Conservation (phyloP, 1,140 invertebrate genomes). For the Maniola jurtina region DNA sequence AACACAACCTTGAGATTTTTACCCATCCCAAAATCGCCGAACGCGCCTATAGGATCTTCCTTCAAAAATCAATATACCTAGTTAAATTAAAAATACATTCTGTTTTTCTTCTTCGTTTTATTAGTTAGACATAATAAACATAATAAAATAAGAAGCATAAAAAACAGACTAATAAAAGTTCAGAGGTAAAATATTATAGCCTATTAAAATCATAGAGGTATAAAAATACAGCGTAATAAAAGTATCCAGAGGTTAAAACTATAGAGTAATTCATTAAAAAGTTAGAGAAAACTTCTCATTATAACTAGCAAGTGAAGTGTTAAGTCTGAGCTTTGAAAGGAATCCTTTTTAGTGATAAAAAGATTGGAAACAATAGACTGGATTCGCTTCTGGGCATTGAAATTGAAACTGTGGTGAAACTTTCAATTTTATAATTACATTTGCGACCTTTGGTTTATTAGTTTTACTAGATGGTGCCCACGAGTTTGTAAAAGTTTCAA, state of each 20-base stretch:
- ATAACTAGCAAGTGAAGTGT: constrained; percentile 52
- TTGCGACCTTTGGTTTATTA: neutral
- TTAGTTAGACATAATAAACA: too few relatives aligned
- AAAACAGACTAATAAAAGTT: too few relatives aligned
- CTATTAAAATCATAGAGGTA: neutral
- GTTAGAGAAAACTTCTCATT: constrained; percentile 45
- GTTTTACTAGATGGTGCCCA: too few relatives aligned
- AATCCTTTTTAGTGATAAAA: constrained; percentile 32
- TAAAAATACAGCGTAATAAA: neutral
- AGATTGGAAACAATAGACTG: constrained; percentile 35
- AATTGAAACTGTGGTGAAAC: constrained; percentile 2
- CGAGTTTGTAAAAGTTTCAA: too few relatives aligned
- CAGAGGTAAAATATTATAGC: too few relatives aligned
- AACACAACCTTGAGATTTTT: too few relatives aligned
- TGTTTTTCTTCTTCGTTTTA: too few relatives aligned
- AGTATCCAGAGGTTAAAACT: constrained; percentile 26
- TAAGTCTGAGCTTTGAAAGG: constrained; percentile 37
- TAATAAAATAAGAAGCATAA: too few relatives aligned
- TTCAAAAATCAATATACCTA: too few relatives aligned
- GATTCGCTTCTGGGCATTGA: constrained; percentile 22
- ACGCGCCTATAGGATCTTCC: too few relatives aligned
- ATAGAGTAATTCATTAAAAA: constrained; percentile 57
- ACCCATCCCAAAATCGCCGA: too few relatives aligned
- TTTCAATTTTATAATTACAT: constrained; percentile 1
- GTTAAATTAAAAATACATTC: too few relatives aligned